Conservation (phyloP, 2,888 invertebrate genomes). For the Bombylius discolor region DNA sequence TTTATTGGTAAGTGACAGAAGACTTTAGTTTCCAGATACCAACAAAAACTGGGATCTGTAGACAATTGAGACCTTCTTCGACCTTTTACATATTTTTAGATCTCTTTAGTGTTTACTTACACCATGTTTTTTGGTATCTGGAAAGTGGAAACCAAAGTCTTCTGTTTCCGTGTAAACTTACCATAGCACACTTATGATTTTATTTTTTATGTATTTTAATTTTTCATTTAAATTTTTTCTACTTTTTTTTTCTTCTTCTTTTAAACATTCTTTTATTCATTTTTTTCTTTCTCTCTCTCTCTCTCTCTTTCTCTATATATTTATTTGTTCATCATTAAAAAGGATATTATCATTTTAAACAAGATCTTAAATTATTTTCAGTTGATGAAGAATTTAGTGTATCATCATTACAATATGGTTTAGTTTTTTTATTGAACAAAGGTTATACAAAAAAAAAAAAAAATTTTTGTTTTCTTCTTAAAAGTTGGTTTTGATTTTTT, state of each 20-base stretch:
- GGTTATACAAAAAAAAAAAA: conserved; percentile 18
- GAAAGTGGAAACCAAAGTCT: too few species aligned
- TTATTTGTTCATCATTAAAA: too few species aligned
- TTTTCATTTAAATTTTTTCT: not conserved
- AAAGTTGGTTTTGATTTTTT: not conserved
- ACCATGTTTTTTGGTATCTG: too few species aligned
- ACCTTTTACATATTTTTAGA: conserved; percentile 2
- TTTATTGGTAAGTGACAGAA: not conserved
- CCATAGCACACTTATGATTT: too few species aligned
- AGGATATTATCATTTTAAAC: too few species aligned
- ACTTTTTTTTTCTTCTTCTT: not conserved
- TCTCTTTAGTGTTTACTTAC: too few species aligned
- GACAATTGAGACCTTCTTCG: not conserved
- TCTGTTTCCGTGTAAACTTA: too few species aligned
- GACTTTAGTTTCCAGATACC: not conserved
- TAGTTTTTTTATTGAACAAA: conserved; percentile 46
- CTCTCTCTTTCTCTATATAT: too few species aligned
- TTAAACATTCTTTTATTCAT: too few species aligned
- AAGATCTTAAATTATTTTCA: conserved; percentile 37
- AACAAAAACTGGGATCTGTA: not conserved
- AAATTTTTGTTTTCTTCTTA: not conserved
- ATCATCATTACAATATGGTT: conserved; percentile 57
- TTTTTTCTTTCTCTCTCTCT: too few species aligned
- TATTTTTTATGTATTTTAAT: not conserved
- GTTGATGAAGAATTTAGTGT: conserved; percentile 59